A percentile compares a stretch with the other conserved stretches of the same genome.
phyloP scores from a whole-genome alignment of 2,888 invertebrate genomes.

The Molanna angustata region DNA sequence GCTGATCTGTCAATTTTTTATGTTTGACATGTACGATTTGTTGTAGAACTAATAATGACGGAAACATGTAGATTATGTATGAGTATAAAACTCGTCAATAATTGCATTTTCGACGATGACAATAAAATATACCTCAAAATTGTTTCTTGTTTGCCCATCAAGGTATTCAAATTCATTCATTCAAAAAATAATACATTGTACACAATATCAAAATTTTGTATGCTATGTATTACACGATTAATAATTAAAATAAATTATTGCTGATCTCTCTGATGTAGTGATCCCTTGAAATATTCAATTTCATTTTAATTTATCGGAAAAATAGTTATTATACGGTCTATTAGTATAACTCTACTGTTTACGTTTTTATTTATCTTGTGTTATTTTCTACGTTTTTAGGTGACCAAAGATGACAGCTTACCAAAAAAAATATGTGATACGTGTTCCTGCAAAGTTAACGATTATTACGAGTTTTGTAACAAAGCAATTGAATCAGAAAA shows the following conservation, averaged over 20 bases:
- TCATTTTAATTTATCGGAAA: too few species aligned
- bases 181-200: not conserved
- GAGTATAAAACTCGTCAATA: constrained; percentile 54
- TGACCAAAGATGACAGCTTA: constrained; percentile 62
- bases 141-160: constrained; percentile 69
- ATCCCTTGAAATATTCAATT: too few species aligned
- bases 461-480: constrained; percentile 70
- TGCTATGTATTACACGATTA: too few species aligned
- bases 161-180: constrained; percentile 53
- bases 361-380: not conserved
- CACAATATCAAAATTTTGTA: too few species aligned
- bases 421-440: constrained; percentile 71
- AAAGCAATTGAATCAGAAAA: constrained; percentile 65
- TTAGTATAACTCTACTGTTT: not conserved
- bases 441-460: constrained; percentile 68
- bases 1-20: constrained; percentile 41
- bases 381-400: constrained; percentile 45
- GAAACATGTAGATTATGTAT: constrained; percentile 21
- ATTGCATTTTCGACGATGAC: constrained; percentile 67
- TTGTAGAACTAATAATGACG: constrained; percentile 8
- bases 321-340: not conserved
- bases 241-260: too few species aligned
- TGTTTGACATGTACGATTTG: constrained; percentile 6
- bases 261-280: too few species aligned
- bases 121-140: constrained; percentile 68